phyloP scores from a whole-genome alignment of 2,113 vertebrate species.

The Eidolon helvum region DNA sequence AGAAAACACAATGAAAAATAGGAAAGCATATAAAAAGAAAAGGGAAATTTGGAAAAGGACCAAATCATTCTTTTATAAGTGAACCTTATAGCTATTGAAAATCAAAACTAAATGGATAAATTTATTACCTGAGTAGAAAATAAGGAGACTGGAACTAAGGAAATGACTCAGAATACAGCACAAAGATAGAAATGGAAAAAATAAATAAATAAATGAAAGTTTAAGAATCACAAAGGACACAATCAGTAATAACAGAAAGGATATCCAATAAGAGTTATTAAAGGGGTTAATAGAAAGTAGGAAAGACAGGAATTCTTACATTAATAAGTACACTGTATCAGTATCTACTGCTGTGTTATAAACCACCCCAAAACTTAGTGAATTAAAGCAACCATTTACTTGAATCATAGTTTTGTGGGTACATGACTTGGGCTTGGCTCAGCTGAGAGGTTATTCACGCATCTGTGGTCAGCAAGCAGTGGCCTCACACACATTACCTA shows the following conservation, averaged over 20 bases:
- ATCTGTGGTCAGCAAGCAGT: background rate
- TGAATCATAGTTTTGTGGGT: background rate
- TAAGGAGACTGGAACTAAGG: background rate
- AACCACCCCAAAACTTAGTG: background rate
- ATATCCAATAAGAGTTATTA: background rate
- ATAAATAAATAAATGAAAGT: background rate
- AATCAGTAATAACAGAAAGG: background rate
- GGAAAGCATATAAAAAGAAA: slow-evolving; percentile 2
- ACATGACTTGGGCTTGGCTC: background rate
- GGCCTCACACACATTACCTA: background rate
- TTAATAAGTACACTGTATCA: background rate
- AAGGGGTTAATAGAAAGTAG: background rate
- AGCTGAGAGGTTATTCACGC: background rate
- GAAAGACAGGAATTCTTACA: background rate
- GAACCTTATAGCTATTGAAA: background rate
- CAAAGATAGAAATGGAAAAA: background rate
- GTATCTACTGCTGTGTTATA: background rate
- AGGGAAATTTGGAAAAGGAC: background rate
- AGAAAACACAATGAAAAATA: background rate
- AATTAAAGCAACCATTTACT: background rate
- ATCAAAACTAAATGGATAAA: background rate
- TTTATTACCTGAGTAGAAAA: background rate
- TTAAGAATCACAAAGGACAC: background rate
- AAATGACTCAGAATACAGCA: background rate
- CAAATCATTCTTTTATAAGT: background rate